Base-by-base conservation (phyloP, 2,113 vertebrate genomes). In the Phylloscopus trochiloides region DNA sequence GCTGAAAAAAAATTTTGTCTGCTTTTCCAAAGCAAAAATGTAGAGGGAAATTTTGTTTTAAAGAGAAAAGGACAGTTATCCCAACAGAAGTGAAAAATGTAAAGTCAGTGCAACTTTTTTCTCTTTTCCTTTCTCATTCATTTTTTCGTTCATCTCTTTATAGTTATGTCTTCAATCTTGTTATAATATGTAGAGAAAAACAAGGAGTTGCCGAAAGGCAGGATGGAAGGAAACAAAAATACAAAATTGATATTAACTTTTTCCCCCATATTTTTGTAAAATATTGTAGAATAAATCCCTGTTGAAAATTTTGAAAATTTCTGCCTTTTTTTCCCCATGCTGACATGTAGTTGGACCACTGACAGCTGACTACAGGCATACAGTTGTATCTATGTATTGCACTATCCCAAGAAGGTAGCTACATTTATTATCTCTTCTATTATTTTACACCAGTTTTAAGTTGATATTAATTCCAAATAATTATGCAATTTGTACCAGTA, bases 381-480 rank as follows among this genome's bases (percentile, higher is more conserved):
- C 5, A 67, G 20, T 4, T 76, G 4, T 19, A 43, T 32, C 9
- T 15, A 32, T 26, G 12, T 21, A 22, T 77, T 80, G 77, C 18
- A 20, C 48, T 77, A 13, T 40, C 25, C 18, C 14, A 48, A 38
- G 38, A 7, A 54, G 48, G 8, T 71, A 93, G 32, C 47, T 62
- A 12, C 14, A 62, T 92, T 83, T 74, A 73, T 92, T 92, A 25
- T 58, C 48, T 50, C 58, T 84, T 76, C 72, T 89, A 34, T 70
- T 70, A 2, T 74, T 83, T 92, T 86, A n/a, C 25, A 78, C 17
- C 14, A 31, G 14, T 50, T 94, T 92, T 88, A 45, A 88, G 36
- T 55, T 86, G 67, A 86, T 92, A 86, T n/a, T 90, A 84, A 71
- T 83, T 92, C 52, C 90, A 92, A 88, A 90, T 93, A 96, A 80